Conservation (phyloP, 2,113 vertebrate species). For the Clupea harengus region DNA sequence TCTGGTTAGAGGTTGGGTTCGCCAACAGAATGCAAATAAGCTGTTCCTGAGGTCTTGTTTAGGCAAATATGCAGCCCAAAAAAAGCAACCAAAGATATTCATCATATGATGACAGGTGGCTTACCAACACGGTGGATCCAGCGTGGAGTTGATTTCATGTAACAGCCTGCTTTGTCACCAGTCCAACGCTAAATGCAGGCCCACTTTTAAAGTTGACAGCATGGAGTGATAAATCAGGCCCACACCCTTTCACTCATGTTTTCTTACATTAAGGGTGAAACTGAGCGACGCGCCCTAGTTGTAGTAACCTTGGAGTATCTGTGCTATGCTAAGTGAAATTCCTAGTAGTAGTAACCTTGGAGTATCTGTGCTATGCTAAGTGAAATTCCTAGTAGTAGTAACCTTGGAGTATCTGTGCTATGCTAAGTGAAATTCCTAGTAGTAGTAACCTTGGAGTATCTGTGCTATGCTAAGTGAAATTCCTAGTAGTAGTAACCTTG, state of each 20-base stretch:
- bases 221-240: neutral
- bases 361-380: too few species aligned
- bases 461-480: neutral
- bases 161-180: neutral
- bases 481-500: neutral
- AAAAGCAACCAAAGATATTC: neutral
- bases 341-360: neutral
- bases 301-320: neutral
- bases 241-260: neutral
- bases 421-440: neutral
- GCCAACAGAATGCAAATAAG: neutral
- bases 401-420: neutral
- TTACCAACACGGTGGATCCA: neutral
- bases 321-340: neutral
- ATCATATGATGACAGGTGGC: slow-evolving; percentile 7
- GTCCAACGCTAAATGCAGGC: neutral
- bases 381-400: too few species aligned
- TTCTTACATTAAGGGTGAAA: neutral
- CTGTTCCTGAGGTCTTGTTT: neutral
- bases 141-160: neutral
- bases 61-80: neutral
- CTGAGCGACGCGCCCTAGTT: too few species aligned
- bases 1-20: neutral
- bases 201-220: neutral
- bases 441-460: neutral